phyloP scores from a whole-genome alignment of 2,113 vertebrate genomes.

The Euleptes europaea region DNA sequence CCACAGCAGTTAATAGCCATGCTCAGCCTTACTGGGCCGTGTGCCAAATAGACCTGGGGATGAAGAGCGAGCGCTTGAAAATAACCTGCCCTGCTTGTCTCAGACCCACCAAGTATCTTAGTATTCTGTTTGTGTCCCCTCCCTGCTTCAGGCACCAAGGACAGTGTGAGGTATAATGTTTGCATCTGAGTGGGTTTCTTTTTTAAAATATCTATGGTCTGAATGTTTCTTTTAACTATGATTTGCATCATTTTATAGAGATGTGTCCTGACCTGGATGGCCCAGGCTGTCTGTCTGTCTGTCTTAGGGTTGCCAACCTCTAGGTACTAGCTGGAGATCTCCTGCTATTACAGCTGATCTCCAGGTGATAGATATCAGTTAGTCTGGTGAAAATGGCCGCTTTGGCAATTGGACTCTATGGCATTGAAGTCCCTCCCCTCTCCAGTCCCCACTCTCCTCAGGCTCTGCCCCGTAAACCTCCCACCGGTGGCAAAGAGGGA shows the following conservation, averaged over 20 bases:
- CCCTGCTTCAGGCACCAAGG: neutral
- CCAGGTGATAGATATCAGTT: too few species aligned
- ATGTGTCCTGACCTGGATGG: too few species aligned
- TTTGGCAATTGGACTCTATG: too few species aligned
- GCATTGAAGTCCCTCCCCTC: too few species aligned
- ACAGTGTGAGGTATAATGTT: neutral
- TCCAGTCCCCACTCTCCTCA: too few species aligned
- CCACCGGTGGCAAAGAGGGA: too few species aligned
- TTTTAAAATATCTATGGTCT: neutral
- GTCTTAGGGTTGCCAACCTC: too few species aligned
- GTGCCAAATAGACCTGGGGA: neutral
- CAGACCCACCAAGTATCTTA: neutral
- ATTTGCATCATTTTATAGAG: neutral
- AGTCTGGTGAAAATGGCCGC: too few species aligned
- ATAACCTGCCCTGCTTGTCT: accelerated
- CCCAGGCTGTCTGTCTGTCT: too few species aligned
- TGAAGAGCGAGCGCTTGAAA: neutral
- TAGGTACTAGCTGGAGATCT: too few species aligned
- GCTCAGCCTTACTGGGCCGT: accelerated
- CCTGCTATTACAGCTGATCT: too few species aligned
- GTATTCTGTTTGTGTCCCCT: neutral
- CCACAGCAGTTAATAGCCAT: accelerated
- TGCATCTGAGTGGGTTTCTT: neutral
- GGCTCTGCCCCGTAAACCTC: too few species aligned
- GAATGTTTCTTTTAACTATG: neutral